phyloP scores from a whole-genome alignment of 64 coral and sea anemone species.

The Montipora capricornis region DNA sequence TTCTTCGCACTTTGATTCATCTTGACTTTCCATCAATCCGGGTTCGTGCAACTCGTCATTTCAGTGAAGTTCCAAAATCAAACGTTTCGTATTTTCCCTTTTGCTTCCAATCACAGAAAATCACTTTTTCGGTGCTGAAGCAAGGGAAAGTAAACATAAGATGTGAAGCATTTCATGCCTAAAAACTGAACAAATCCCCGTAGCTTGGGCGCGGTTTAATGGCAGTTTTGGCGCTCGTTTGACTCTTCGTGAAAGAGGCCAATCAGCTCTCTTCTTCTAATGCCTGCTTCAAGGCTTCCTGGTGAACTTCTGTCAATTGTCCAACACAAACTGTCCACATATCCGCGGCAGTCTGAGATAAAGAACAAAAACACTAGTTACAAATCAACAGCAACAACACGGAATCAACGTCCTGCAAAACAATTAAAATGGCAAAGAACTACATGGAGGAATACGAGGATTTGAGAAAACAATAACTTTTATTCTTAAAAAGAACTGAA shows the following conservation, averaged over 20 bases:
- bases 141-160: not conserved
- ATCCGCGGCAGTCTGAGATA: constrained; percentile 18
- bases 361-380: not conserved
- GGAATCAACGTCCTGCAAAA: no score
- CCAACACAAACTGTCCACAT: constrained; percentile 41
- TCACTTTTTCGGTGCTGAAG: not conserved
- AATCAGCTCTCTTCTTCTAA: constrained; percentile 31
- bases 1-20: not conserved
- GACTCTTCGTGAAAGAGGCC: not conserved
- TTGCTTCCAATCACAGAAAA: constrained; percentile 21
- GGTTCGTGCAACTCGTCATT: not conserved
- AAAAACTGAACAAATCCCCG: constrained; percentile 27
- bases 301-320: constrained; percentile 27
- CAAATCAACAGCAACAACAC: not conserved
- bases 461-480: no score
- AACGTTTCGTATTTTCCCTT: not conserved
- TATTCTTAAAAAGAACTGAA: no score
- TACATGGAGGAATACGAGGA: no score
- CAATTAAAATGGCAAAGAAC: no score
- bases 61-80: not conserved
- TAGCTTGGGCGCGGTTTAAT: not conserved
- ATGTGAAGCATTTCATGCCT: constrained; percentile 23
- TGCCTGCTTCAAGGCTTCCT: constrained; percentile 24
- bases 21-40: not conserved
- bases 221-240: not conserved